Evolutionary conservation across 2,888 invertebrate species (phyloP).

Genomic region (Trichogramma evanescens): DNA sequence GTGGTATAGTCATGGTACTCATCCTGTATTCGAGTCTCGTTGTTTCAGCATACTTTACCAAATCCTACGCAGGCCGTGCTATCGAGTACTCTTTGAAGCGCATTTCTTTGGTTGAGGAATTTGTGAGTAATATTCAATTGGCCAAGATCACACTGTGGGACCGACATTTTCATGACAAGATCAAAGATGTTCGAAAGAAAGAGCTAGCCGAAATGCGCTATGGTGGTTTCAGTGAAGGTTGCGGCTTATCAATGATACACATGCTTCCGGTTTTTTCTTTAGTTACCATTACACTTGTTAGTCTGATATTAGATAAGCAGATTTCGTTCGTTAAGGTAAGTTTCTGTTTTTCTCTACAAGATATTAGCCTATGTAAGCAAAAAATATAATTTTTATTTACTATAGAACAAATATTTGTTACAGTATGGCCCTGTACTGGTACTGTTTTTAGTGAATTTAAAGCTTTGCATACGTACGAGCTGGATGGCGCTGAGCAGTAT

Average conservation of each 20-base stretch:
- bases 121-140: conserved; percentile 31
- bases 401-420: not conserved
- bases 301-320: conserved; percentile 24
- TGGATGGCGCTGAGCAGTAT: conserved; percentile 34
- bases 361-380: not conserved
- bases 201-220: conserved; percentile 29
- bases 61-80: conserved; percentile 28
- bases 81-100: conserved; percentile 30
- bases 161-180: conserved; percentile 27
- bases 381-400: not conserved
- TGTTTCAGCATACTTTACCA: conserved; percentile 31
- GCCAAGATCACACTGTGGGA: conserved; percentile 33
- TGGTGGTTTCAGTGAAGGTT: conserved; percentile 31
- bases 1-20: conserved; percentile 48
- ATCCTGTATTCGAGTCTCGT: conserved; percentile 40
- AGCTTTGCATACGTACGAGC: conserved; percentile 30
- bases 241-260: conserved; percentile 31
- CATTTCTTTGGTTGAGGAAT: conserved; percentile 31
- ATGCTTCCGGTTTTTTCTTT: conserved; percentile 29
- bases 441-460: conserved; percentile 29
- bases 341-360: not conserved
- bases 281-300: conserved; percentile 26
- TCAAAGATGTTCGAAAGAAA: conserved; percentile 25
- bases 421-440: conserved; percentile 31
- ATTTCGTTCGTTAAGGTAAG: conserved; percentile 25